A percentile compares a stretch with the other conserved stretches of the same genome.
Conservation (phyloP, 2,888 invertebrate species). For the Pristionchus japonicus region DNA sequence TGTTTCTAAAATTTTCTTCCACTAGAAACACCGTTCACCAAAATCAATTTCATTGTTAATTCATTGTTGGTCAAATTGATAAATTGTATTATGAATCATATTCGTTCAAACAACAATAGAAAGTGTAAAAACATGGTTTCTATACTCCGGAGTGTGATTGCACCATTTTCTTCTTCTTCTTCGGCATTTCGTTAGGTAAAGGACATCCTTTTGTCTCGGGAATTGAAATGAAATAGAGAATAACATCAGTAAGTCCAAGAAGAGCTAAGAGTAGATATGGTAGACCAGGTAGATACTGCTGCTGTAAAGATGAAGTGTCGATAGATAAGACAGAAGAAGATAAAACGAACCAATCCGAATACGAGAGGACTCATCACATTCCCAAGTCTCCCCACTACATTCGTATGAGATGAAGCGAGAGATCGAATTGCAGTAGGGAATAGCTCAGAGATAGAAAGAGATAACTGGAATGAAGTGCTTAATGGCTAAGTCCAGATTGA, state of each 20-base stretch:
- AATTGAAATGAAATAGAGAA: conserved; percentile 51
- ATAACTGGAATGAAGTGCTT: background rate
- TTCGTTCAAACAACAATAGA: background rate
- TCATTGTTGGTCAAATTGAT: background rate
- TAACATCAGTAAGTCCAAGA: conserved; percentile 1
- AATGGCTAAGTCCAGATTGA: background rate
- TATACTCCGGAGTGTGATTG: background rate
- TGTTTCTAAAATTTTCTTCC: background rate
- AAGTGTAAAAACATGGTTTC: background rate
- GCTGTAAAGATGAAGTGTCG: background rate
- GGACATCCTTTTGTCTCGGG: conserved; percentile 57
- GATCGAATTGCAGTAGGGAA: conserved; percentile 63
- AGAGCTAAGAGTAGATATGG: conserved; percentile 14
- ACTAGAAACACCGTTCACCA: background rate
- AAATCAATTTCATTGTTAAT: too few species aligned
- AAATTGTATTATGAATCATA: background rate
- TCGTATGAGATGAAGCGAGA: conserved; percentile 59
- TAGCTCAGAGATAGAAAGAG: conserved; percentile 55
- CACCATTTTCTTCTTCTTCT: background rate
- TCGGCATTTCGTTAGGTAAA: conserved; percentile 52
- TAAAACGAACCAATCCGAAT: conserved; percentile 57
- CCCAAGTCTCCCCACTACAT: conserved; percentile 61
- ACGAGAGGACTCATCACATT: conserved; percentile 62
- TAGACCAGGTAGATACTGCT: background rate
- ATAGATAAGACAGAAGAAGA: too few species aligned